Conservation (phyloP, 2,797 vertebrate species). For the Typhlichthys eigenmanni region DNA sequence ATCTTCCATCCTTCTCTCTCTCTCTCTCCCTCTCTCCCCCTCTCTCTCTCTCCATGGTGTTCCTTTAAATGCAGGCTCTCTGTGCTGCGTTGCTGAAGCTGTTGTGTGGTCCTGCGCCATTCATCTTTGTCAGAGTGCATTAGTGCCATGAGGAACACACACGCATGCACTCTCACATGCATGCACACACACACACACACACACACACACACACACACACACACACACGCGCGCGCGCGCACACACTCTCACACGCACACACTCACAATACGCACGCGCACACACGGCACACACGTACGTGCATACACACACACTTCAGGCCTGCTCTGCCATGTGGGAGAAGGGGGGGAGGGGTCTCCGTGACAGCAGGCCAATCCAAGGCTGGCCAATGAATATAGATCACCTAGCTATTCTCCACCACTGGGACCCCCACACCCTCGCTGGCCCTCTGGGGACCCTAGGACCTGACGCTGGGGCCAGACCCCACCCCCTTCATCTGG, state of each 20-base stretch:
- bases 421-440: slow-evolving; percentile 53
- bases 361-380: slow-evolving; percentile 68
- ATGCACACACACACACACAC: slow-evolving; percentile 26
- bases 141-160: slow-evolving; percentile 60
- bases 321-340: slow-evolving; percentile 36
- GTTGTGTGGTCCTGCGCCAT: slow-evolving; percentile 68
- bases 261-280: not conserved
- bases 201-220: not conserved
- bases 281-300: slow-evolving; percentile 19
- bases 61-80: slow-evolving; percentile 67
- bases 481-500: slow-evolving; percentile 41
- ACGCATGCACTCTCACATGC: slow-evolving; percentile 27
- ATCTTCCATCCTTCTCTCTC: not conserved
- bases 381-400: slow-evolving; percentile 77
- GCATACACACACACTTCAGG: slow-evolving; percentile 35
- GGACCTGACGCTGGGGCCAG: slow-evolving; percentile 51
- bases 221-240: slow-evolving; percentile 26
- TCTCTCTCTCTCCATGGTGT: slow-evolving; percentile 27
- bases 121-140: slow-evolving; percentile 78
- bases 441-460: slow-evolving; percentile 58
- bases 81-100: slow-evolving; percentile 46
- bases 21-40: slow-evolving; percentile 19
- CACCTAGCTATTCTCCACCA: slow-evolving; percentile 68
- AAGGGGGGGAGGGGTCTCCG: slow-evolving; percentile 44
- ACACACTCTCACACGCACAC: slow-evolving; percentile 26